These are phyloP conservation scores for Poecile atricapillus DNA, from an alignment of 2,113 vertebrate species.

Conservation along the genomic window DNA sequence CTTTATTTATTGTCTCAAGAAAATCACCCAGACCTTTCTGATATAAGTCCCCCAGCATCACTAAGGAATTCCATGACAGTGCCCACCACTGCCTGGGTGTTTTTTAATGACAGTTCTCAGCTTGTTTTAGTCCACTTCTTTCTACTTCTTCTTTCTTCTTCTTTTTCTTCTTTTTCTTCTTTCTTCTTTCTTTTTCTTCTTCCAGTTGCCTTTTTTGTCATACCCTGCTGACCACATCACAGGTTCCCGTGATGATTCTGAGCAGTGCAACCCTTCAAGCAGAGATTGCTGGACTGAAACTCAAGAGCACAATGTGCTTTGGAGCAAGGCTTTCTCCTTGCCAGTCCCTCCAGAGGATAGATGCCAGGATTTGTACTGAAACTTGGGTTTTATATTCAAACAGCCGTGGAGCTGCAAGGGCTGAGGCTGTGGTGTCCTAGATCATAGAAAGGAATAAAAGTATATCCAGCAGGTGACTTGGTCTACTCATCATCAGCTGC, in stretches of 20 bases:
- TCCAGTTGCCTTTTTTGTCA: not conserved
- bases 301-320: not conserved
- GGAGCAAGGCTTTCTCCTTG: not conserved
- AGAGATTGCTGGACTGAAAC: not conserved
- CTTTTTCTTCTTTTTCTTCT: constrained; percentile 12
- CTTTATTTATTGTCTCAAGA: not conserved
- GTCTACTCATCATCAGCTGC: not conserved
- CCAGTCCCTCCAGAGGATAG: not conserved
- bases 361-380: not conserved
- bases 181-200: constrained; percentile 14
- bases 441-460: not conserved
- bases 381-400: not conserved
- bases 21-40: not conserved
- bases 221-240: constrained; percentile 17
- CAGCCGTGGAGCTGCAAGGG: not conserved
- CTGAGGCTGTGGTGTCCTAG: not conserved
- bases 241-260: constrained; percentile 14
- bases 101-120: not conserved
- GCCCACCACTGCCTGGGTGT: not conserved
- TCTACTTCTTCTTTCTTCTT: not conserved
- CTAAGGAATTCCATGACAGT: not conserved
- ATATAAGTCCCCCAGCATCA: not conserved
- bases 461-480: not conserved
- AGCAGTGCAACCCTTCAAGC: not conserved
- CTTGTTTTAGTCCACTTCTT: not conserved